phyloP scores from a whole-genome alignment of 2,888 invertebrate species.

The Sisyra nigra region DNA sequence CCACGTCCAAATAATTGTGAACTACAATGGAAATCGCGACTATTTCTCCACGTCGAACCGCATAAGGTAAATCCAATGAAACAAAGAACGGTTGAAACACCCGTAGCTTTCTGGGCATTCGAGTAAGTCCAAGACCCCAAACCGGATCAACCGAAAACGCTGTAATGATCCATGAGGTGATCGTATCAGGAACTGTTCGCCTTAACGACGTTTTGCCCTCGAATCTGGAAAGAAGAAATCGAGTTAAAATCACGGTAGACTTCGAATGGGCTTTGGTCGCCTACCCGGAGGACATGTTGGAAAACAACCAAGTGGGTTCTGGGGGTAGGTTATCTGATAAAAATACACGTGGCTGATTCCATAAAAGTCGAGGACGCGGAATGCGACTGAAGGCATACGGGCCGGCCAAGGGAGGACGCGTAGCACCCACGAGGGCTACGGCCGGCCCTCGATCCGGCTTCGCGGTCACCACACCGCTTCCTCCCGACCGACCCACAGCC shows the following conservation, averaged over 20 bases:
- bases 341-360: constrained; percentile 66
- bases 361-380: constrained; percentile 53
- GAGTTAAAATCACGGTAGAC: not conserved
- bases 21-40: constrained; percentile 76
- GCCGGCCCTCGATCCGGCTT: constrained; percentile 25
- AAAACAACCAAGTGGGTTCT: constrained; percentile 63
- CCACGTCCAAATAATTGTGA: constrained; percentile 72
- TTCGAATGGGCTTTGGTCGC: not conserved
- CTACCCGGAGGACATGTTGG: constrained; percentile 66
- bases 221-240: constrained; percentile 22
- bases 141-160: constrained; percentile 67
- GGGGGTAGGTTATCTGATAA: constrained; percentile 48
- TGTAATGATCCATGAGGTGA: constrained; percentile 71
- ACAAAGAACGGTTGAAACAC: constrained; percentile 77
- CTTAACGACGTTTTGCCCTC: constrained; percentile 41
- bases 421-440: constrained; percentile 29
- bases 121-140: constrained; percentile 58
- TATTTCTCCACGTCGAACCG: constrained; percentile 78
- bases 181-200: constrained; percentile 59
- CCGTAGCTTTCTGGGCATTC: constrained; percentile 41
- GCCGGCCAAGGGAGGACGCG: constrained; percentile 68
- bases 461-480: constrained; percentile 26
- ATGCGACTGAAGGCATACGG: constrained; percentile 83
- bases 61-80: constrained; percentile 72
- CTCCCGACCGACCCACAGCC: constrained; percentile 19